Evolutionary conservation across 2,797 vertebrate species (phyloP).

Genomic region (Spheniscus humboldti): DNA sequence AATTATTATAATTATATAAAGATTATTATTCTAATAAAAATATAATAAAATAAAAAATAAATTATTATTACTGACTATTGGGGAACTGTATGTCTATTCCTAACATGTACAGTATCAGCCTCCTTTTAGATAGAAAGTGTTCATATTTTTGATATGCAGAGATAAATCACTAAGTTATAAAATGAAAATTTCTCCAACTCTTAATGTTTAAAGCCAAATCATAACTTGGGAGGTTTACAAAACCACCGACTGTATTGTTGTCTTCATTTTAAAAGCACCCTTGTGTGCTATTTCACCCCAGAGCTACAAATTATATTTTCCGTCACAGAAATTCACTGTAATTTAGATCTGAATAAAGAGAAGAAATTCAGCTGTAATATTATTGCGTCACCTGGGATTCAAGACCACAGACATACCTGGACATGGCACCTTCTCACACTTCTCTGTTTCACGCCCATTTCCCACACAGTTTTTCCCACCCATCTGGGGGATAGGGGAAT

Average conservation of each 20-base stretch:
- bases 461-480: slow-evolving; percentile 90
- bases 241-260: background rate
- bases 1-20: background rate
- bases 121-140: background rate
- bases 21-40: too few relatives aligned
- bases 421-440: slow-evolving; percentile 87
- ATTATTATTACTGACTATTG: background rate
- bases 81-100: background rate
- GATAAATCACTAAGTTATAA: background rate
- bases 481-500: slow-evolving; percentile 92
- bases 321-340: background rate
- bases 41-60: too few relatives aligned
- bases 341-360: background rate
- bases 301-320: background rate
- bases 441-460: slow-evolving; percentile 89
- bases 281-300: background rate
- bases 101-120: background rate
- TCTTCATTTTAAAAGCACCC: background rate
- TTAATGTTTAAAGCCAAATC: background rate
- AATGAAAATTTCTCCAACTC: background rate
- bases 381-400: background rate
- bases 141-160: background rate
- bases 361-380: background rate
- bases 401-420: slow-evolving; percentile 78
- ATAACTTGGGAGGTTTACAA: background rate